Base-by-base conservation (phyloP, 2,113 vertebrate species). In the Falco punctatus region DNA sequence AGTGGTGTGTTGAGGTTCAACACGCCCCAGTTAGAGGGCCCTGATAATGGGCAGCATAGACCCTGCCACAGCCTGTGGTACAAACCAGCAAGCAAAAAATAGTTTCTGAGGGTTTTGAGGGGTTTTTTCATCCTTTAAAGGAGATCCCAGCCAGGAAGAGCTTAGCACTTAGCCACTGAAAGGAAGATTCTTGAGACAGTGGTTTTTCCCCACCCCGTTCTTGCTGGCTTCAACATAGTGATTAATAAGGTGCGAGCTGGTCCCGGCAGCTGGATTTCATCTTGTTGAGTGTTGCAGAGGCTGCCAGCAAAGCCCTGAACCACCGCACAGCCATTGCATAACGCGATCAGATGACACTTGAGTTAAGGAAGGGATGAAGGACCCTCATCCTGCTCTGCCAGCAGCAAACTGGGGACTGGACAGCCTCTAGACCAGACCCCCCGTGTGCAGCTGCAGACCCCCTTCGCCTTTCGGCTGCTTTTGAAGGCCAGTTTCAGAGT, bases 161-260 rank as follows among this genome's bases (percentile, higher is more conserved):
- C 38, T 73, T 58, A 38, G 81, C 38, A 15, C 28, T 86, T 16
- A 46, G 74, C 91, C 95, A 61, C 3, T 13, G 44, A 55, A 49
- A 86, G 80, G 72, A 89, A 86, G 86, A 65, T 15, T 86, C 86
- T 71, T 27, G 75, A 91, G 80, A 62, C 80, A 22, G 96, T 40
- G 92, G 75, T 88, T 96, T 95, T 59, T 67, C 91, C 59, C 86
- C 88, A 67, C 52, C 92, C 77, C 1, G 2, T 72, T 14, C 57
- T 64, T 78, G 81, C 93, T 81, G 91, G 73, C 49, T 81, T 91
- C 86, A 35, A 13, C n/a, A 13, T 51, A 32, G 81, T 91, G 96
- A 96, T 96, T 92, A 94, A 97, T 96, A 92, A 96, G 88, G 88
- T 95, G 94, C 3, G 62, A 96, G 94, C 86, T 4, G 61, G 33